Percentiles rank a stretch among this genome's conserved stretches.
phyloP scores from a whole-genome alignment of 2,113 vertebrate species.

The Mixornis gularis region DNA sequence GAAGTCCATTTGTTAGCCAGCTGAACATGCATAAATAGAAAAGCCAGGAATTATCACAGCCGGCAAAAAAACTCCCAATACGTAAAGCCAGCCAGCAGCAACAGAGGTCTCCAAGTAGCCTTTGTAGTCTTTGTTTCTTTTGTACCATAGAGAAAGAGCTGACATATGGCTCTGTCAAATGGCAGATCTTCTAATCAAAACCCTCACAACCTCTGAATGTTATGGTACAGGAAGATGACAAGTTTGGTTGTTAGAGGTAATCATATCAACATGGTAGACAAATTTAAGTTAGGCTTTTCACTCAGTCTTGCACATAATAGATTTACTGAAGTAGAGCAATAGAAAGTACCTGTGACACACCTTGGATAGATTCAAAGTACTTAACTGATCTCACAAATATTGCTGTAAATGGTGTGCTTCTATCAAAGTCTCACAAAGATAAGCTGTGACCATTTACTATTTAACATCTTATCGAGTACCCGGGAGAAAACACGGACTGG shows the following conservation, averaged over 20 bases:
- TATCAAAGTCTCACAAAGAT: constrained; percentile 14
- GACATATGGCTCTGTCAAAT: constrained; percentile 11
- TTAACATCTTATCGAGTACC: constrained; percentile 18
- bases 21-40: background rate
- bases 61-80: background rate
- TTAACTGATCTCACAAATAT: constrained; percentile 8
- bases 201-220: background rate
- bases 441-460: constrained; percentile 16
- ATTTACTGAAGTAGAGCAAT: background rate
- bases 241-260: background rate
- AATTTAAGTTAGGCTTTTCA: background rate
- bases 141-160: background rate
- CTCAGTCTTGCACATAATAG: background rate
- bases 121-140: constrained; percentile 27
- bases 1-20: background rate
- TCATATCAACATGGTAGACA: background rate
- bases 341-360: background rate
- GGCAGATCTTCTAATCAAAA: constrained; percentile 7
- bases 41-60: background rate
- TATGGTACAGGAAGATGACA: background rate
- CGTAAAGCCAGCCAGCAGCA: background rate
- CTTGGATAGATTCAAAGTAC: background rate
- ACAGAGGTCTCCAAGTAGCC: background rate
- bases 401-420: background rate
- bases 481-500: background rate